phyloP scores from a whole-genome alignment of 2,797 vertebrate genomes.

The Oryzias dopingdopingensis region DNA sequence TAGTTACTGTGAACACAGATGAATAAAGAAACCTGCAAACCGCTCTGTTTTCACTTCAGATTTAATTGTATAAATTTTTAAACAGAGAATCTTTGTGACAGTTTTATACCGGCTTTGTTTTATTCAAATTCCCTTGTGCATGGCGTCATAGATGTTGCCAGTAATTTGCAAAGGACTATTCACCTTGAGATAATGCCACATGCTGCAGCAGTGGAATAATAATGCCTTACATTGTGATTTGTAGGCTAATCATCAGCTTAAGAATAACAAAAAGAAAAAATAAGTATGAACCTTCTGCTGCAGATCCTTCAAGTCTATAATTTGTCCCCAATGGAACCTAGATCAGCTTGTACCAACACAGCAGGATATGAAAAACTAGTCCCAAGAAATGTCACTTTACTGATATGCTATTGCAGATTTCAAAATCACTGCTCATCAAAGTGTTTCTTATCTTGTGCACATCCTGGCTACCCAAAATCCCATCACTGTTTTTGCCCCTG shows the following conservation, averaged over 20 bases:
- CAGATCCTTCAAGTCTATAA: constrained; percentile 29
- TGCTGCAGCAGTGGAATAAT: constrained; percentile 35
- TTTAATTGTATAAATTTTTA: constrained; percentile 16
- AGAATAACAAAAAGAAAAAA: constrained; percentile 4
- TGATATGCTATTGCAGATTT: constrained; percentile 21
- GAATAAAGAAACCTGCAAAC: too few relatives aligned
- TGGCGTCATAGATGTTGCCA: constrained; percentile 32
- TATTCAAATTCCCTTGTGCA: constrained; percentile 8
- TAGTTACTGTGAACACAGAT: constrained; percentile 43
- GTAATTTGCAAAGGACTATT: constrained; percentile 28
- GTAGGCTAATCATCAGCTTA: constrained; percentile 25
- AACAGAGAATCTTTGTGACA: background rate
- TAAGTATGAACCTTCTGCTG: constrained; percentile 2
- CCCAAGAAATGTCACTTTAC: constrained; percentile 15
- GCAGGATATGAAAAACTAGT: constrained; percentile 4
- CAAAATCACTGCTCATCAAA: constrained; percentile 33
- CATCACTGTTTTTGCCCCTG: constrained; percentile 9
- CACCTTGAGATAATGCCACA: constrained; percentile 45
- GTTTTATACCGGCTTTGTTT: constrained; percentile 12
- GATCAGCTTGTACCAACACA: constrained; percentile 8
- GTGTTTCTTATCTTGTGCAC: constrained; percentile 26
- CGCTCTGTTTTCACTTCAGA: background rate
- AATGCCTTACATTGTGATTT: constrained; percentile 30
- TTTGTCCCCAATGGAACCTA: constrained; percentile 15
- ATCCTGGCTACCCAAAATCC: constrained; percentile 10